These are phyloP conservation scores for Phyllostomus hastatus DNA, from an alignment of 2,113 vertebrate genomes.

Conservation along the genomic window DNA sequence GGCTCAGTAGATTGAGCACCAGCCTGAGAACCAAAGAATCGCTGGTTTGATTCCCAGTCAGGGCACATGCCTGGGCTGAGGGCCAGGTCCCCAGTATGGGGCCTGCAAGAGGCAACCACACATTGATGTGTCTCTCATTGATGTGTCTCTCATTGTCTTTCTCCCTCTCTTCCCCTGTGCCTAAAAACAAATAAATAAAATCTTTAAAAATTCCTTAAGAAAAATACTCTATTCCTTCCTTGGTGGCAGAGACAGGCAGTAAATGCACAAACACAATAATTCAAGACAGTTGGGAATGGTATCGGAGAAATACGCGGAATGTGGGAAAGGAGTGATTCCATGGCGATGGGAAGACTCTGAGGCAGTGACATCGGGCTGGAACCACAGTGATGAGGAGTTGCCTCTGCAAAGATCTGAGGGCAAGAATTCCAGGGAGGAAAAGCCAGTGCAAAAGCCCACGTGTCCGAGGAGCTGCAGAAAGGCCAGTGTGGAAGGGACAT, in stretches of 20 bases:
- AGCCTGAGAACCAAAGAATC: no score
- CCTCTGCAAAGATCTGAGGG: neutral
- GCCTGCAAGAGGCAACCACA: no score
- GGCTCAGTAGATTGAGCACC: no score
- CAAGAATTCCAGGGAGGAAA: neutral
- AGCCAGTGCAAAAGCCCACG: neutral
- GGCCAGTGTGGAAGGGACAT: fast-evolving
- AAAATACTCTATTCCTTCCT: neutral
- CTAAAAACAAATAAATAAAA: no score
- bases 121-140: no score
- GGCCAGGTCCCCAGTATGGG: no score
- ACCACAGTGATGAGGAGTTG: neutral
- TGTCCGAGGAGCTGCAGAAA: neutral
- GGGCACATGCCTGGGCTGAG: no score
- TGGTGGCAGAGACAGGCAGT: neutral
- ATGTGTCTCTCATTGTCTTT: no score
- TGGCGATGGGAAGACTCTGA: neutral
- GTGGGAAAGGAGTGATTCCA: neutral
- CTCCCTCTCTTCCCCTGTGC: no score
- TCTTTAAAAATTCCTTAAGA: no score
- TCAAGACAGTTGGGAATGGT: neutral
- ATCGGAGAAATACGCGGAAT: neutral
- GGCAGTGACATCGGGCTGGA: neutral
- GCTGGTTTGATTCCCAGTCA: no score
- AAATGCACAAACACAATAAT: neutral